Base-by-base conservation (phyloP, 2,888 invertebrate species). In the Phaonia tiefii region DNA sequence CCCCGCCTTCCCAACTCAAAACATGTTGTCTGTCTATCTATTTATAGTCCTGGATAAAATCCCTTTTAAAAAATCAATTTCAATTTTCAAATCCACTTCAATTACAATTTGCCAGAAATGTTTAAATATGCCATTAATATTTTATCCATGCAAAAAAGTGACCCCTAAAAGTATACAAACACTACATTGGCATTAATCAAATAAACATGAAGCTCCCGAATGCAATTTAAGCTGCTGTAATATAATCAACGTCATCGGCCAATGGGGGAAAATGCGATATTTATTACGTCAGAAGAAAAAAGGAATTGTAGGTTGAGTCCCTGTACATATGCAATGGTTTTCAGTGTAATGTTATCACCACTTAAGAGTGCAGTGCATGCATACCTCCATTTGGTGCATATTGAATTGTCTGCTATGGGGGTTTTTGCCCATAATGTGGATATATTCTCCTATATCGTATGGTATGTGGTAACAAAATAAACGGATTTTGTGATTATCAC, bases 401-500 rank as follows among this genome's bases (percentile, higher is more conserved):
- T 81, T 81, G 78, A 78, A 81, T 81, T 75, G 60, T 60, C 67
- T 75, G 37, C 22, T 63, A 22, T 60, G 10, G 44, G 17, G 26
- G 20, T 22, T 31, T 10, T 66, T 4, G 37, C 22, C 65, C 22
- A 56, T 70, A 8, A 58, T 51, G 42, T 67, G 60, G 8, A 31
- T 31, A 31, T 31, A 5, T 31, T 5, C 8, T 5, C 8, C 3
- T 31, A 31, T 74, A 49, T 60, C 65, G 7, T 54, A 26, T 63
- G 63, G 72, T 70, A 31, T 49, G 22, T 74, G 72, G 63, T 60
- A 46, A 49, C 74, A 78, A 78, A 63, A 72, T 78, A 78, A 81
- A 81, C 78, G 75, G 75, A 78, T 81, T 81, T 80, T 75, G 67
- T 69, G 81, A 78, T 81, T 67, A 81, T 78, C 78, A 65, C 75